phyloP scores from a whole-genome alignment of 1,140 invertebrate species.

The Drosophila pandora region DNA sequence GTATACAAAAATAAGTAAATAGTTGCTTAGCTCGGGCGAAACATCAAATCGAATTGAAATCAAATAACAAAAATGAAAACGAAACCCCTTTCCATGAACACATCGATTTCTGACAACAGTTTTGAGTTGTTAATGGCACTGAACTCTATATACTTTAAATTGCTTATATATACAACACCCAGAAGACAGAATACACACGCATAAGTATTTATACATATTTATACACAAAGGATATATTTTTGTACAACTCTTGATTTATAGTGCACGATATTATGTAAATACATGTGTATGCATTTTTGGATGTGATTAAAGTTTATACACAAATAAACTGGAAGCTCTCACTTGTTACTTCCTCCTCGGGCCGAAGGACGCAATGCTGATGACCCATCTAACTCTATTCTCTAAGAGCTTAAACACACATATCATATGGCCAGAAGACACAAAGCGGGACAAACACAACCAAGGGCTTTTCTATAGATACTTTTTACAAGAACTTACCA shows the following conservation, averaged over 20 bases:
- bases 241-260: constrained; percentile 54
- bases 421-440: constrained; percentile 57
- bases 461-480: constrained; percentile 68
- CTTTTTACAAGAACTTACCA: constrained; percentile 64
- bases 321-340: constrained; percentile 23
- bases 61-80: constrained; percentile 20
- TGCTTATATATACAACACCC: constrained; percentile 19
- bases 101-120: constrained; percentile 47
- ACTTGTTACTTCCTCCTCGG: constrained; percentile 45
- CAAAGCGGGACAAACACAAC: constrained; percentile 26
- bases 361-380: constrained; percentile 48
- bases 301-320: constrained; percentile 63
- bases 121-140: constrained; percentile 54
- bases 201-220: constrained; percentile 4
- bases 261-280: constrained; percentile 73
- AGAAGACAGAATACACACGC: constrained; percentile 1
- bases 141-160: constrained; percentile 37
- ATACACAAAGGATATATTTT: constrained; percentile 54
- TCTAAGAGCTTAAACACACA: constrained; percentile 67
- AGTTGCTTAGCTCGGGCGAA: constrained; percentile 50
- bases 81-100: constrained; percentile 24
- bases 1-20: constrained; percentile 62
- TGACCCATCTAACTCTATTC: constrained; percentile 37
- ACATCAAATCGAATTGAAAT: constrained; percentile 31
- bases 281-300: constrained; percentile 65